phyloP scores from a whole-genome alignment of 2,113 vertebrate genomes.

The Nesogale talazaci region DNA sequence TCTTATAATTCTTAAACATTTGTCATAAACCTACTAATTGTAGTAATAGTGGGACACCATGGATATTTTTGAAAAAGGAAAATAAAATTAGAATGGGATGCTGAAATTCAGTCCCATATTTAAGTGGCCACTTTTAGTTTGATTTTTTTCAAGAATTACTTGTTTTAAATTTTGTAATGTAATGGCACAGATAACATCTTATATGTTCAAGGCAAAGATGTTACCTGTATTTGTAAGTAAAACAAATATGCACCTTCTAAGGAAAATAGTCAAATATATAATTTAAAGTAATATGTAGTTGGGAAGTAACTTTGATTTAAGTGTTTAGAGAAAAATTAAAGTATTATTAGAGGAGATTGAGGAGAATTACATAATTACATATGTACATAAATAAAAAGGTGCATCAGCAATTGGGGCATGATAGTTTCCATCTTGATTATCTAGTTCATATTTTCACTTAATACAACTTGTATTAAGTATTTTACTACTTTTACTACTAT shows the following conservation, averaged over 20 bases:
- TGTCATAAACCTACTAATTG: background rate
- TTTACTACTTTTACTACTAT: constrained; percentile 28
- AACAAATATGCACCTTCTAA: background rate
- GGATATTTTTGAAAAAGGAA: background rate
- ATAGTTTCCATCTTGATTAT: background rate
- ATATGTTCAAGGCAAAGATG: background rate
- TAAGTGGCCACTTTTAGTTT: background rate
- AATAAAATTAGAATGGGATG: background rate
- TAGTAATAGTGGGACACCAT: background rate
- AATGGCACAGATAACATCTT: constrained; percentile 1
- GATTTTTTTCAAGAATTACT: background rate
- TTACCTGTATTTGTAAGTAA: background rate
- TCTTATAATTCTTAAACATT: constrained; percentile 25
- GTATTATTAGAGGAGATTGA: background rate
- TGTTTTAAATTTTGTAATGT: constrained; percentile 4
- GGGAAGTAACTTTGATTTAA: background rate
- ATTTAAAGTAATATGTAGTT: background rate
- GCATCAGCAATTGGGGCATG: background rate
- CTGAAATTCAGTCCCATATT: background rate
- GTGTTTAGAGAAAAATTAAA: background rate
- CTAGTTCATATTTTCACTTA: background rate
- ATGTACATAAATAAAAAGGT: background rate
- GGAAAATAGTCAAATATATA: background rate
- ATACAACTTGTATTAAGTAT: background rate
- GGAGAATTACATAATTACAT: background rate